Conservation (phyloP, 2,113 vertebrate species). For the Rattus rattus region DNA sequence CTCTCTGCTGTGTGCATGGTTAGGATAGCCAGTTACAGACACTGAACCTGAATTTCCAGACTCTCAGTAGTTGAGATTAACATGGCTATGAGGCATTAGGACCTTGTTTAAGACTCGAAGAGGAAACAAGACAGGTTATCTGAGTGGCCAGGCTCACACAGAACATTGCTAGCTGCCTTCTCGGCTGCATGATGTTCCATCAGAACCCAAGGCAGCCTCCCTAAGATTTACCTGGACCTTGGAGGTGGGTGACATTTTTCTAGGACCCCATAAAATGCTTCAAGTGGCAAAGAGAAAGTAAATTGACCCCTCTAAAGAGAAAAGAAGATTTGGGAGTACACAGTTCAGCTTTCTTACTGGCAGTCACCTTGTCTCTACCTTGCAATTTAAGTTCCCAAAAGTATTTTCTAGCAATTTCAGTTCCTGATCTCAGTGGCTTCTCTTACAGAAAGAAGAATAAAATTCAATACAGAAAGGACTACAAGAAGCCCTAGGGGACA, state of each 20-base stretch:
- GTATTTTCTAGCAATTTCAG: constrained; percentile 67
- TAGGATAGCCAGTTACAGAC: background rate
- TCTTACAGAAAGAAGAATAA: constrained; percentile 62
- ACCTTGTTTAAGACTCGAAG: constrained; percentile 35
- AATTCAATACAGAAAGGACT: background rate
- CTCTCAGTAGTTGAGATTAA: background rate
- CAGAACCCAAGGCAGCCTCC: background rate
- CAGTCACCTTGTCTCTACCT: constrained; percentile 33
- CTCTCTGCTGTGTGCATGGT: background rate
- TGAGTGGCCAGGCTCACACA: background rate
- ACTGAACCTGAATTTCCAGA: constrained; percentile 35
- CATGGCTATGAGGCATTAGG: background rate
- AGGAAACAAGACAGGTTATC: constrained; percentile 46
- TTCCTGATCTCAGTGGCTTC: constrained; percentile 69
- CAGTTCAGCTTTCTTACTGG: background rate
- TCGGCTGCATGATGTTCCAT: background rate
- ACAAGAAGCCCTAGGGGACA: constrained; percentile 62
- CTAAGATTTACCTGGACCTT: background rate
- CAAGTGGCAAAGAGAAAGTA: background rate
- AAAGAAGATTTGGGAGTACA: background rate
- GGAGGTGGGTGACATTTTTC: background rate
- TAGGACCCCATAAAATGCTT: background rate
- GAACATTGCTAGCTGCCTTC: background rate
- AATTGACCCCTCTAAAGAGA: background rate
- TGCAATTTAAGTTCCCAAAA: constrained; percentile 53